Evolutionary conservation across 2,113 vertebrate genomes (phyloP), one percentile per base, ranked within the genome.

Genomic region (Nerophis ophidion): DNA sequence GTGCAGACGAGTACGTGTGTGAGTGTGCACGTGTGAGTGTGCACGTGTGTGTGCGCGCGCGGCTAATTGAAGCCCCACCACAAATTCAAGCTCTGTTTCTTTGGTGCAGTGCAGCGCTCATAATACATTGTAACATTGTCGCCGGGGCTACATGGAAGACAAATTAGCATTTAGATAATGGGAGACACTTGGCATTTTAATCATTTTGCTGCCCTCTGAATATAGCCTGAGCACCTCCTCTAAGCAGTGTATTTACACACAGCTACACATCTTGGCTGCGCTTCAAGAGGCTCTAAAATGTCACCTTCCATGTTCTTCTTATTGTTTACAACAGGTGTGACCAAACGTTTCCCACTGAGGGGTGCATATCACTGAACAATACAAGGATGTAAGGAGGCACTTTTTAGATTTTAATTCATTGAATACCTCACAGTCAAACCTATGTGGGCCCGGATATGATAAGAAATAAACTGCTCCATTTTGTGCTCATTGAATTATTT

Each of bases 131-230:
- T 83, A 76, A 80, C 75, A 72, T 79, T 84, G 83, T 65, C 65
- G 74, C 74, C 81, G 46, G 38, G 69, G 79, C 65, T 83, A 71
- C 74, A 77, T 74, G 6, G 52, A 76, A 44, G 48, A 67, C 67
- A 79, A 81, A 88, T 88, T 84, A 85, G 79, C 87, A 86, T 85
- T 85, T 80, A 83, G 77, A 87, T 87, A 84, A 88, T 84, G 65
- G 72, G 71, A 82, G 81, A 80, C 76, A 84, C 72, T 87, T 84
- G 80, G 82, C 79, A 78, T 84, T 87, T 84, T 84, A 87, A 89
- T 88, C 84, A 84, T 79, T 80, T 77, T 63, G 60, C 76, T 84
- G 84, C 70, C 83, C 83, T 86, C 38, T 71, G 75, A 82, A 74
- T 75, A 63, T 72, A 70, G 76, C 61, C 51, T 3, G 54, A 56